phyloP scores from a whole-genome alignment of 2,797 vertebrate species.

The Trachops cirrhosus region DNA sequence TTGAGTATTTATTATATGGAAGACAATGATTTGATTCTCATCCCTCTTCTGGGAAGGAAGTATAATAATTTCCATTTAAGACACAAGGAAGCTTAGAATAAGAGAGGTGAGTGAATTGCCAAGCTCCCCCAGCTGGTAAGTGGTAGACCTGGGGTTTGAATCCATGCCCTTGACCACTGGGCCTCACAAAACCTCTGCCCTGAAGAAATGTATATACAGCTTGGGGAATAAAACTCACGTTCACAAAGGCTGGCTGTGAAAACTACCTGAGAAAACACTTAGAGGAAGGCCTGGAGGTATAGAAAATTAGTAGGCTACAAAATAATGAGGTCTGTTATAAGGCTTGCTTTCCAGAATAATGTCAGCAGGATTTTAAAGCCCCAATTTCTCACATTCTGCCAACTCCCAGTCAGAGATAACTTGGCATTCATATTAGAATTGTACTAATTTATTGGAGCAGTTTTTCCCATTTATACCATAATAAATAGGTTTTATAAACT shows the following conservation, averaged over 20 bases:
- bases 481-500: constrained; percentile 49
- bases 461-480: constrained; percentile 43
- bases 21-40: not conserved
- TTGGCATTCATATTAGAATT: not conserved
- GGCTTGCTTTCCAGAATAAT: not conserved
- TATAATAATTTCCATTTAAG: not conserved
- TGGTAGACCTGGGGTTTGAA: not conserved
- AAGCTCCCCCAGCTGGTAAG: not conserved
- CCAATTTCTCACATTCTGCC: not conserved
- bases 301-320: not conserved
- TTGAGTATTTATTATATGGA: not conserved
- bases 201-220: not conserved
- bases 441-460: constrained; percentile 4
- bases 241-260: not conserved
- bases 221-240: not conserved
- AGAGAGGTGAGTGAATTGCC: not conserved
- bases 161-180: not conserved
- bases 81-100: not conserved
- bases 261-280: not conserved
- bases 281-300: not conserved
- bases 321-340: not conserved
- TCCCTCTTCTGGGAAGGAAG: not conserved
- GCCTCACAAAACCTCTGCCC: not conserved
- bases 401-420: not conserved
- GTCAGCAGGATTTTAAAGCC: not conserved